Evolutionary conservation across 2,113 vertebrate species (phyloP).

Genomic region (Eretmochelys imbricata): DNA sequence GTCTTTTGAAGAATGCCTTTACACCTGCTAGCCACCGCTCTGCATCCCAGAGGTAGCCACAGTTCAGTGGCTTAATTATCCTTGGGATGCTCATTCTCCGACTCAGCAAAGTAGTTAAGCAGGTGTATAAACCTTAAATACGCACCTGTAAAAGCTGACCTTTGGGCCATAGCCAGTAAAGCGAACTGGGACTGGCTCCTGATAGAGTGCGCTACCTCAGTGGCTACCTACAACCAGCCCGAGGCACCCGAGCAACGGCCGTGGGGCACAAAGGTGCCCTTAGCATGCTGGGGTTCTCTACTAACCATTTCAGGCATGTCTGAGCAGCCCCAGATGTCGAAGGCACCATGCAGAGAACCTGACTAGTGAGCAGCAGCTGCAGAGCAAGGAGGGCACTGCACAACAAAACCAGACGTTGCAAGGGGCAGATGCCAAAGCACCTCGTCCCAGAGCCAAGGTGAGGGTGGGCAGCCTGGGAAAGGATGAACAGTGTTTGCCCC

Average conservation of each 20-base stretch:
- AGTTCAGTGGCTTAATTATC: background rate
- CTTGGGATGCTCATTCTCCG: background rate
- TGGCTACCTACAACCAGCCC: no score
- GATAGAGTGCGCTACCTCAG: no score
- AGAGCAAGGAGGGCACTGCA: no score
- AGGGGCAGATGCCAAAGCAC: no score
- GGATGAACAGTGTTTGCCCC: background rate
- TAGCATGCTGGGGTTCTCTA: background rate
- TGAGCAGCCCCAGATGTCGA: background rate
- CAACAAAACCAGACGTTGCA: no score
- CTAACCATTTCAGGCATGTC: background rate
- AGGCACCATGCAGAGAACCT: background rate
- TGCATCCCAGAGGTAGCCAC: background rate
- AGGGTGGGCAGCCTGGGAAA: background rate
- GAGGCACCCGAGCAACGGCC: background rate
- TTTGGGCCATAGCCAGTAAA: background rate
- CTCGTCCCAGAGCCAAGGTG: no score
- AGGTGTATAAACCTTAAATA: no score
- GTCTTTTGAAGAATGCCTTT: background rate
- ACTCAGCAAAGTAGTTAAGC: no score
- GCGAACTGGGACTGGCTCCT: background rate
- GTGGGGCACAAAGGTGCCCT: background rate
- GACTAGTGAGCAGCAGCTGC: no score
- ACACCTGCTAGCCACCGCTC: background rate
- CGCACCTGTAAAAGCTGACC: no score